phyloP scores from a whole-genome alignment of 30 jellyfish, hydroid and myxozoan species.

The Aurelia aurita region DNA sequence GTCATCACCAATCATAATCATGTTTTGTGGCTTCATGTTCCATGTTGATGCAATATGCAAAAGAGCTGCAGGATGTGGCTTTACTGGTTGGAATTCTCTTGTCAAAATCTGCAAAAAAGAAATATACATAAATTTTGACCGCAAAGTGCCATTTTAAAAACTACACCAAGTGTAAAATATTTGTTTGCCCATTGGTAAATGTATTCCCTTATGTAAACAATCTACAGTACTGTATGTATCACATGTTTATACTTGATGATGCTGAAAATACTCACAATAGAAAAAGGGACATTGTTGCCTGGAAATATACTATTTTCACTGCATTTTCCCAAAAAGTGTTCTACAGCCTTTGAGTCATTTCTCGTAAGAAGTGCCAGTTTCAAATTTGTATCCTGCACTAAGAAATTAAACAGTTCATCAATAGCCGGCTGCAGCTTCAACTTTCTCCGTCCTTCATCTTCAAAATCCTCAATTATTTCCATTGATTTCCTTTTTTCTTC shows the following conservation, averaged over 20 bases:
- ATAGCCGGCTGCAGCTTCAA: slow-evolving; percentile 80
- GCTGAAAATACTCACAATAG: slow-evolving; percentile 48
- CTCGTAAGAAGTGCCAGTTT: slow-evolving; percentile 83
- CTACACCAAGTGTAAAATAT: too few species aligned
- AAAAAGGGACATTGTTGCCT: slow-evolving; percentile 3
- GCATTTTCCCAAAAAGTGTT: slow-evolving; percentile 65
- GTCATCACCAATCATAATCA: slow-evolving; percentile 92
- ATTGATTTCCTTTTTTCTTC: slow-evolving; percentile 55
- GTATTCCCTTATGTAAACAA: too few species aligned
- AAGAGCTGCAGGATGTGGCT: slow-evolving; percentile 96
- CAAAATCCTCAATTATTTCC: slow-evolving; percentile 78
- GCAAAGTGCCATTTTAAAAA: background rate
- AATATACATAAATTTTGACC: background rate
- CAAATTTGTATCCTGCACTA: slow-evolving; percentile 31
- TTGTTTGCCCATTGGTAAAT: too few species aligned
- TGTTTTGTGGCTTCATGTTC: slow-evolving; percentile 52
- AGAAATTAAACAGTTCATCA: slow-evolving; percentile 46
- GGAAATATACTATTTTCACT: slow-evolving; percentile 10
- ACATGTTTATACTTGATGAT: too few species aligned
- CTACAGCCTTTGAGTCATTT: slow-evolving; percentile 76
- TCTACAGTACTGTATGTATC: too few species aligned
- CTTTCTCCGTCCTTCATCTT: slow-evolving; percentile 80
- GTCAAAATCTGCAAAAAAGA: slow-evolving; percentile 71
- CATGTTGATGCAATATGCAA: slow-evolving; percentile 83
- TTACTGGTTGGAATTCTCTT: slow-evolving; percentile 92